phyloP scores from a whole-genome alignment of 2,797 vertebrate genomes.

The Pteronotus mesoamericanus region DNA sequence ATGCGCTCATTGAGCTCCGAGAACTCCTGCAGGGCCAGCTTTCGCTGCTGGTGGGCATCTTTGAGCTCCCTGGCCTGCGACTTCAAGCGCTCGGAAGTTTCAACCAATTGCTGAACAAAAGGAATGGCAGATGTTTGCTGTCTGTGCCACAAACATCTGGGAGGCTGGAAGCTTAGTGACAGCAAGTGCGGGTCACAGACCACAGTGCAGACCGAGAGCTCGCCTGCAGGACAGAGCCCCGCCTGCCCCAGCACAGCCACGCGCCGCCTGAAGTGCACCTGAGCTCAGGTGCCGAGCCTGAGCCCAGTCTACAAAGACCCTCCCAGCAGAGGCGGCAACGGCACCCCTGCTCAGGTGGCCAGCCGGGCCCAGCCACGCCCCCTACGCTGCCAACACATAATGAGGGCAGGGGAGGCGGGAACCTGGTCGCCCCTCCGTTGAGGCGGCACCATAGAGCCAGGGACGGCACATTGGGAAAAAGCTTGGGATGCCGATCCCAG shows the following conservation, averaged over 20 bases:
- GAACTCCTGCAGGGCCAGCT: constrained; percentile 93
- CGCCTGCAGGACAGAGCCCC: not conserved
- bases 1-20: constrained; percentile 92
- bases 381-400: accelerated
- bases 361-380: accelerated
- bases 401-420: accelerated
- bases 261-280: accelerated
- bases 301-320: not conserved
- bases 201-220: accelerated
- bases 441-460: no score
- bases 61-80: constrained; percentile 93
- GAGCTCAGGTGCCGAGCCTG: not conserved
- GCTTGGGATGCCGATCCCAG: not conserved
- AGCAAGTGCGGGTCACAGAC: not conserved
- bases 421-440: accelerated
- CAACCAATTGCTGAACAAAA: constrained; percentile 90
- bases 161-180: not conserved
- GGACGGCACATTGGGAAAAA: no score
- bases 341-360: not conserved
- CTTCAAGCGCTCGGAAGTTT: constrained; percentile 92
- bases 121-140: not conserved
- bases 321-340: accelerated
- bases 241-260: not conserved
- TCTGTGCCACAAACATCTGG: accelerated
- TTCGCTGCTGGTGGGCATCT: constrained; percentile 94